These are phyloP conservation scores for Drosophila varians DNA, from an alignment of 1,140 invertebrate species.

Conservation along the genomic window DNA sequence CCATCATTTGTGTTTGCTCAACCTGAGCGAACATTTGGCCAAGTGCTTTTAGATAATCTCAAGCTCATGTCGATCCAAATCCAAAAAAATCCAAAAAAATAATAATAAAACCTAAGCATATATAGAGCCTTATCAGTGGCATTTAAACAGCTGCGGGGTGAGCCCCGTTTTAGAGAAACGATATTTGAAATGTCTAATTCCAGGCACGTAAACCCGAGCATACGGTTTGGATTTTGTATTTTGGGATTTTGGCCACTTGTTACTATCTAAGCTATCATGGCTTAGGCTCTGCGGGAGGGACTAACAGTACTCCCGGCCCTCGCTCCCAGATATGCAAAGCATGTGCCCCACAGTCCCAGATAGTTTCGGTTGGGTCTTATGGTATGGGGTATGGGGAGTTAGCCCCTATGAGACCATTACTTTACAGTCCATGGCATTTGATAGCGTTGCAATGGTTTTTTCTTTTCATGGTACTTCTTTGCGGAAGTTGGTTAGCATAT, in stretches of 20 bases:
- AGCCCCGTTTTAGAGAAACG: constrained; percentile 32
- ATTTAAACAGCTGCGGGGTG: constrained; percentile 72
- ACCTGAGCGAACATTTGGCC: constrained; percentile 64
- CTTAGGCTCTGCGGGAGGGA: constrained; percentile 19
- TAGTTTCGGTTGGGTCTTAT: constrained; percentile 11
- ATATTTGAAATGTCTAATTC: constrained; percentile 55
- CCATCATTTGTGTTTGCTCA: constrained; percentile 63
- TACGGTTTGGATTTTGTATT: constrained; percentile 27
- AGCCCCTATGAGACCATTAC: constrained; percentile 53
- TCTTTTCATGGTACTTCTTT: constrained; percentile 4
- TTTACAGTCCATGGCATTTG: constrained; percentile 34
- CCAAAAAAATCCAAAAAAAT: neutral
- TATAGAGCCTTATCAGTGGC: constrained; percentile 58
- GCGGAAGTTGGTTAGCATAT: constrained; percentile 31
- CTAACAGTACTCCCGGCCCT: constrained; percentile 16
- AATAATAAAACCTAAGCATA: constrained; percentile 3
- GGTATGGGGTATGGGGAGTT: too few species aligned
- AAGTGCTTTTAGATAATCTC: constrained; percentile 58
- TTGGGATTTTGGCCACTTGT: constrained; percentile 63
- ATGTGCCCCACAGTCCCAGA: constrained; percentile 36
- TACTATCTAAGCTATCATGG: constrained; percentile 25
- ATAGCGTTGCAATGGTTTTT: constrained; percentile 28
- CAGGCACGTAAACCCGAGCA: constrained; percentile 65
- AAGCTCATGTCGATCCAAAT: constrained; percentile 9
- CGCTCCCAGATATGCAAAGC: constrained; percentile 57